Evolutionary conservation across 1,140 invertebrate genomes (phyloP), one percentile per base, ranked within the genome.

Genomic region (Spodoptera litura): DNA sequence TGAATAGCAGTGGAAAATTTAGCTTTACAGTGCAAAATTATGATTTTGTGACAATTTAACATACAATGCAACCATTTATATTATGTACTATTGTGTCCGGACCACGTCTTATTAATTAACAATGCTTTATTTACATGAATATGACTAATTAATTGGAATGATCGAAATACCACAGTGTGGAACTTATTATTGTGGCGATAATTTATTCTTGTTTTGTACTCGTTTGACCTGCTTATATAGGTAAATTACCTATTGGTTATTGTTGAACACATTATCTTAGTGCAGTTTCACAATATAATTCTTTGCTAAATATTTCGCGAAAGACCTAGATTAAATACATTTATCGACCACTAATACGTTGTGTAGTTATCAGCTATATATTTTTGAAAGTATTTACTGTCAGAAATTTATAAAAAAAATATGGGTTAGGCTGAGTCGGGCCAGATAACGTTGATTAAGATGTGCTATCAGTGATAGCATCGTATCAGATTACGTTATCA

Each of bases 401-500:
- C 31, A 76, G 38, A 44, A 8, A 44, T 44, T 44, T 44, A 44
- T 6, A 44, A 44, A 44, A 44, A 44, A 75, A 68, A 27, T 75
- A 81, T 78, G 61, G 35, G 64, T 56, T 71, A 38, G 62, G 61
- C 75, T 70, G 59, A 20, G 61, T 49, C 72, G 58, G 31, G 53
- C 70, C 64, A 79, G 78, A 85, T 85, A 82, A 80, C 27, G 44
- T 75, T 77, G 78, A 82, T 81, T 82, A 83, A 82, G 78, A 81
- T 72, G 76, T 64, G 64, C 80, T 85, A 87, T 87, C 84, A 35
- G 12, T 20, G 80, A 82, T 85, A 82, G 25, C n/a, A 15, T 25
- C 49, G 61, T 87, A 86, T 85, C 86, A 85, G 66, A 84, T 85
- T 83, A 80, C 70, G 13, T 85, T 88, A 89, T 86, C 87, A 85